A percentile compares a stretch with the other conserved stretches of the same genome.
Evolutionary conservation across 1,140 invertebrate genomes (phyloP).

Genomic region (Magallana angulata): DNA sequence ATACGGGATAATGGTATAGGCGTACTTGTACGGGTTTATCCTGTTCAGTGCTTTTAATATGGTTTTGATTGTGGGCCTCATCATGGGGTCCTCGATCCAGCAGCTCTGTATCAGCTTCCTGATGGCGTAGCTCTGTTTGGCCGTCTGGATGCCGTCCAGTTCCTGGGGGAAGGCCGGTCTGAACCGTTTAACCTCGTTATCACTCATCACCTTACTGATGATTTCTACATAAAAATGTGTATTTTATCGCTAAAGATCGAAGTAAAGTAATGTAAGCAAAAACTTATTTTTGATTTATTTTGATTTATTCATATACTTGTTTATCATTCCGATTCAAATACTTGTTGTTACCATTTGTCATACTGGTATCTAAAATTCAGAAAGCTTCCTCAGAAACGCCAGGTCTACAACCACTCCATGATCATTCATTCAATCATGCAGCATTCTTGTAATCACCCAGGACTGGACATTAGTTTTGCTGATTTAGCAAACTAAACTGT

Average conservation of each 20-base stretch:
- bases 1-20: neutral
- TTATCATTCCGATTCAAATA: too few relatives aligned
- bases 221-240: conserved; percentile 60
- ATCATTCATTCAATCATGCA: neutral
- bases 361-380: too few relatives aligned
- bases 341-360: too few relatives aligned
- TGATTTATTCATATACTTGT: too few relatives aligned
- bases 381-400: too few relatives aligned
- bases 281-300: too few relatives aligned
- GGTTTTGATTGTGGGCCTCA: conserved; percentile 62
- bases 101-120: conserved; percentile 64
- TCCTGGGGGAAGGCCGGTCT: conserved; percentile 59
- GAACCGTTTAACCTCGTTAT: conserved; percentile 47
- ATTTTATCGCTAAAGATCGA: too few relatives aligned
- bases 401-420: too few relatives aligned
- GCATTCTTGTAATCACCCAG: neutral
- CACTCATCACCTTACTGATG: conserved; percentile 57
- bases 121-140: conserved; percentile 54
- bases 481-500: neutral
- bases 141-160: conserved; percentile 44
- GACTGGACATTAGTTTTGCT: neutral
- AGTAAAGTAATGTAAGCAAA: too few relatives aligned
- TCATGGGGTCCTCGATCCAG: conserved; percentile 69
- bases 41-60: conserved; percentile 60
- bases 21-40: conserved; percentile 67